A percentile compares a stretch with the other conserved stretches of the same genome.
phyloP scores from a whole-genome alignment of 2,113 vertebrate species.

The Pteronura brasiliensis region DNA sequence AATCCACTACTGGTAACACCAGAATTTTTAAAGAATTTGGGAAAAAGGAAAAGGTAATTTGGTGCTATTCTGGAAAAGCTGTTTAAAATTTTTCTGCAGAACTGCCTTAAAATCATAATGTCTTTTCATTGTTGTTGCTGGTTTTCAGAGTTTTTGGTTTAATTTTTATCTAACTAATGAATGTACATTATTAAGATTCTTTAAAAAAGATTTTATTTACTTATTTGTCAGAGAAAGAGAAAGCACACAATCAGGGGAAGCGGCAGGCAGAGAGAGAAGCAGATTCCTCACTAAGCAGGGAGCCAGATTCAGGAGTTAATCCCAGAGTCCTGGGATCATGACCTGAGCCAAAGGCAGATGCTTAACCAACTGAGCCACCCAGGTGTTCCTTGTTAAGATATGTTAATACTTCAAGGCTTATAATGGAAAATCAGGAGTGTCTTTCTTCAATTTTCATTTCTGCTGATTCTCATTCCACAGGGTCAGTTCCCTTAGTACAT shows the following conservation, averaged over 20 bases:
- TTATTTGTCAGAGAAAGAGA: too few species aligned
- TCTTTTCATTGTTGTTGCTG: not conserved
- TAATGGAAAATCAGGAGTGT: not conserved
- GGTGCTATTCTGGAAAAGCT: not conserved
- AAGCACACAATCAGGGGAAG: too few species aligned
- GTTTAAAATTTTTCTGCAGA: not conserved
- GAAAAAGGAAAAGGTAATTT: not conserved
- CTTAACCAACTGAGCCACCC: too few species aligned
- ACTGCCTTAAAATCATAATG: not conserved
- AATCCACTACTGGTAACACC: not conserved
- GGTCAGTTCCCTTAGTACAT: not conserved
- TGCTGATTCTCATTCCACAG: not conserved
- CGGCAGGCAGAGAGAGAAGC: too few species aligned
- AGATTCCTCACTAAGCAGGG: too few species aligned
- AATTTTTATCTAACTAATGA: not conserved
- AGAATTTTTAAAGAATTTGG: not conserved
- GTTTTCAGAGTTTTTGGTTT: not conserved
- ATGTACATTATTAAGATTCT: not conserved
- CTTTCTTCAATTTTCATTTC: not conserved
- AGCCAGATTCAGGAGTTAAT: too few species aligned
- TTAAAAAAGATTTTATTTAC: too few species aligned
- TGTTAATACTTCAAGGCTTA: not conserved
- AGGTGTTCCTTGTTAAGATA: not conserved
- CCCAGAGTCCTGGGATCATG: too few species aligned
- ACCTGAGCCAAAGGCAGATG: too few species aligned